phyloP scores from a whole-genome alignment of 2,797 vertebrate species.

The Anguilla marmorata region DNA sequence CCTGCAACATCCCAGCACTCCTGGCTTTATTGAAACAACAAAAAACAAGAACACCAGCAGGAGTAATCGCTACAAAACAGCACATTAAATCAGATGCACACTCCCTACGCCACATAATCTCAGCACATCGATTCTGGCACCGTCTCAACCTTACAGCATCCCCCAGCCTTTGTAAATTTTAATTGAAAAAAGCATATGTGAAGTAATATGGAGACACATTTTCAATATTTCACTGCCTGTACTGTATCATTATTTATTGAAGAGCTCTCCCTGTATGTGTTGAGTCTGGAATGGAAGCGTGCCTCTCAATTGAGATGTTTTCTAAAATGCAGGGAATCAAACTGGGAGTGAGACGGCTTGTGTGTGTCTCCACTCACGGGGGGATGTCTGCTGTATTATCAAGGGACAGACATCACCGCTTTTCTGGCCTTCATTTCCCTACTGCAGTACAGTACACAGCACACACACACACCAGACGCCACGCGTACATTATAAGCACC shows the following conservation, averaged over 20 bases:
- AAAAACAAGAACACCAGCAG: constrained; percentile 58
- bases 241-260: constrained; percentile 63
- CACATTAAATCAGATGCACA: constrained; percentile 60
- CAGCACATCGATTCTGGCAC: constrained; percentile 48
- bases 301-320: constrained; percentile 46
- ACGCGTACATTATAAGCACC: not conserved
- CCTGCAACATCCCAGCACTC: constrained; percentile 56
- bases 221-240: constrained; percentile 49
- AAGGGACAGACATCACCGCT: constrained; percentile 34
- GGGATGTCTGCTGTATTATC: constrained; percentile 40
- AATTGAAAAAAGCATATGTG: constrained; percentile 64
- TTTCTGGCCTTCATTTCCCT: constrained; percentile 1
- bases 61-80: constrained; percentile 59
- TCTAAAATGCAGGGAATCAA: constrained; percentile 24
- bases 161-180: constrained; percentile 60
- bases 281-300: constrained; percentile 35
- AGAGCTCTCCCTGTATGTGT: constrained; percentile 50
- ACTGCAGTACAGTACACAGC: not conserved
- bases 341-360: constrained; percentile 9
- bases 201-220: constrained; percentile 55
- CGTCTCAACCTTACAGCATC: constrained; percentile 43
- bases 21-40: constrained; percentile 69
- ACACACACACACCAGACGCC: not conserved
- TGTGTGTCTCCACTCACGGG: constrained; percentile 35
- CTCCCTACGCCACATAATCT: constrained; percentile 44